Evolutionary conservation across 37 sponge, comb jelly and placozoan species (phyloP).

Genomic region (Bolinopsis microptera): DNA sequence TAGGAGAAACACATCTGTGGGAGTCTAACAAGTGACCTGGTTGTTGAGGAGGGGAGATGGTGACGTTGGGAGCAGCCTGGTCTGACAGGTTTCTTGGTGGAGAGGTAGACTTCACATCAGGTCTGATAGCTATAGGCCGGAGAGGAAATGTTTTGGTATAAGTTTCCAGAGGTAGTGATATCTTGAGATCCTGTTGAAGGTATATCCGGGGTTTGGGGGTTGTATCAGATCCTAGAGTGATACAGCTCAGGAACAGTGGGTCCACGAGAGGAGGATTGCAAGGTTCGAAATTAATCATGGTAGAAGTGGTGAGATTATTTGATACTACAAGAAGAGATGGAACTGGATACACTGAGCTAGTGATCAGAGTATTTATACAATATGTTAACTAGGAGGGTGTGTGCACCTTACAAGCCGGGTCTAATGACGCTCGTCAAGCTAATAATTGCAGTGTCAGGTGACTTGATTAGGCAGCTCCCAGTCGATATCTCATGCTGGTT

Average conservation of each 20-base stretch:
- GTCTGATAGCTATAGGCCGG: slow-evolving; percentile 37
- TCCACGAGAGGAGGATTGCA: slow-evolving; percentile 64
- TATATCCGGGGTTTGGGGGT: background rate
- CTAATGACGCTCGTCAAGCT: background rate
- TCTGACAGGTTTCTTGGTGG: background rate
- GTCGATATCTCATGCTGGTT: background rate
- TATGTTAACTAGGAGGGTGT: background rate
- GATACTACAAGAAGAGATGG: too few relatives aligned
- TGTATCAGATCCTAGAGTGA: background rate
- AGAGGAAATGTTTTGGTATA: background rate
- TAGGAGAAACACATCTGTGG: background rate
- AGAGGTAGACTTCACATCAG: background rate
- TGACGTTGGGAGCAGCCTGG: background rate
- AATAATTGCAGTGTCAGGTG: slow-evolving; percentile 33
- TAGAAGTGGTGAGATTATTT: background rate
- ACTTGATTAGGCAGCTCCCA: slow-evolving; percentile 29
- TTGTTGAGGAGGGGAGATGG: background rate
- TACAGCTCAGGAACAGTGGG: background rate
- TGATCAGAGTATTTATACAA: background rate
- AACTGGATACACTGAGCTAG: background rate
- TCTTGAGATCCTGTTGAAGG: background rate
- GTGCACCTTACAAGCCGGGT: background rate
- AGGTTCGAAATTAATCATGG: slow-evolving; percentile 45
- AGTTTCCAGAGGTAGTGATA: background rate
- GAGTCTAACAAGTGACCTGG: background rate